Percentiles rank a stretch among this genome's conserved stretches.
Conservation (phyloP, 2,888 invertebrate species). For the Chamaedrilus cognettii region DNA sequence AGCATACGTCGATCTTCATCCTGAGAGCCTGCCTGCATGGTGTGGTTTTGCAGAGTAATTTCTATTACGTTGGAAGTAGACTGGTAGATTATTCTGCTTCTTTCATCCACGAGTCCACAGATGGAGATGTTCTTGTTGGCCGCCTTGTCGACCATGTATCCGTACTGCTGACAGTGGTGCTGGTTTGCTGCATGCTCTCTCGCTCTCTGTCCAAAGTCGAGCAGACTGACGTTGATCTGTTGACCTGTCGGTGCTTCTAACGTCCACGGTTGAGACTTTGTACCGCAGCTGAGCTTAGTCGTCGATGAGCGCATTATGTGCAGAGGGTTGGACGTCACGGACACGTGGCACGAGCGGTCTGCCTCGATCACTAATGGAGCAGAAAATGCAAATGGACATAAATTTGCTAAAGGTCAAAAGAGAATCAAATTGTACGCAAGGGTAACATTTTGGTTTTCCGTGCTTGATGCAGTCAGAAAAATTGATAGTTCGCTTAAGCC, state of each 20-base stretch:
- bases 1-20: no score
- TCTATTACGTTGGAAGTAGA: neutral
- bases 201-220: constrained; percentile 1
- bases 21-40: no score
- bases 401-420: no score
- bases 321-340: neutral
- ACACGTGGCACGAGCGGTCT: constrained; percentile 7
- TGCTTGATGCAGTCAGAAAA: no score
- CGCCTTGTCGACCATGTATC: neutral
- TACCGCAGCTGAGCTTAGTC: constrained; percentile 3
- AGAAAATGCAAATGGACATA: neutral
- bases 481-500: no score
- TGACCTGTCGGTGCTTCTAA: constrained; percentile 13
- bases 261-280: constrained; percentile 5
- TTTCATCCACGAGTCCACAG: constrained; percentile 4
- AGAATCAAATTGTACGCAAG: no score
- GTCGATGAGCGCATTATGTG: neutral
- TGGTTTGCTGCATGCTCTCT: neutral
- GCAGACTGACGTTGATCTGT: constrained; percentile 9
- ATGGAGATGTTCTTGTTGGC: constrained; percentile 8
- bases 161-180: neutral
- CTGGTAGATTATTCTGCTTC: neutral
- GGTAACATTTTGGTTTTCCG: no score
- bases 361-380: constrained; percentile 11
- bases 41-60: no score